A percentile compares a stretch with the other conserved stretches of the same genome.
Evolutionary conservation across 2,797 vertebrate species (phyloP).

Genomic region (Gymnothorax javanicus): DNA sequence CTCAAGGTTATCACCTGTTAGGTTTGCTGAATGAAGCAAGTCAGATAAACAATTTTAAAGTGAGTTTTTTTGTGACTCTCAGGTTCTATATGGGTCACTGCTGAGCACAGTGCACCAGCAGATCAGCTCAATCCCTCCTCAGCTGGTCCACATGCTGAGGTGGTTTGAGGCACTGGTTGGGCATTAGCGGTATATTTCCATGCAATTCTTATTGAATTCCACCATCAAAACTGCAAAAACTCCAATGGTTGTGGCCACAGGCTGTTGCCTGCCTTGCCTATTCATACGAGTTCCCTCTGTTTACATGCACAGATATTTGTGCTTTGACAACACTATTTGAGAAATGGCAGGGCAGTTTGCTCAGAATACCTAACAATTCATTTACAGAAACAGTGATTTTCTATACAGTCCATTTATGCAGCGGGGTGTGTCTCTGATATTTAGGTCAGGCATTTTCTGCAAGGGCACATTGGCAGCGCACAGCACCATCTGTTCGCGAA

Average conservation of each 20-base stretch:
- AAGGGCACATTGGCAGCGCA: neutral
- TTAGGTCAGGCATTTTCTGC: neutral
- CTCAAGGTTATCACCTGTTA: neutral
- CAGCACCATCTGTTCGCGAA: neutral
- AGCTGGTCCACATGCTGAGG: neutral
- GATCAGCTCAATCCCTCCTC: neutral
- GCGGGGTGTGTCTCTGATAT: neutral
- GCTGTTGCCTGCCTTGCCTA: too few species aligned
- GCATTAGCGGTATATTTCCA: too few species aligned
- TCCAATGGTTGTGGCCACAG: too few species aligned
- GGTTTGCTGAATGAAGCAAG: neutral
- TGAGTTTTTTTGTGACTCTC: neutral
- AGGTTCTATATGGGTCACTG: neutral
- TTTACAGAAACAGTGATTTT: too few species aligned
- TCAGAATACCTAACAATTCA: too few species aligned
- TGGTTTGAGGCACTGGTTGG: too few species aligned
- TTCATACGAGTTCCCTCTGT: too few species aligned
- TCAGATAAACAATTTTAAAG: neutral
- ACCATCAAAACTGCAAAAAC: neutral
- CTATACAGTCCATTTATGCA: neutral
- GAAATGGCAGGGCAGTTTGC: neutral
- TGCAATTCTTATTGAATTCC: too few species aligned
- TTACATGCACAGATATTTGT: too few species aligned
- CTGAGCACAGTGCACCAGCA: neutral
- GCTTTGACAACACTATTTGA: neutral